These are phyloP conservation scores for Nomada ruficornis DNA, from an alignment of 2,888 invertebrate species.

Conservation along the genomic window DNA sequence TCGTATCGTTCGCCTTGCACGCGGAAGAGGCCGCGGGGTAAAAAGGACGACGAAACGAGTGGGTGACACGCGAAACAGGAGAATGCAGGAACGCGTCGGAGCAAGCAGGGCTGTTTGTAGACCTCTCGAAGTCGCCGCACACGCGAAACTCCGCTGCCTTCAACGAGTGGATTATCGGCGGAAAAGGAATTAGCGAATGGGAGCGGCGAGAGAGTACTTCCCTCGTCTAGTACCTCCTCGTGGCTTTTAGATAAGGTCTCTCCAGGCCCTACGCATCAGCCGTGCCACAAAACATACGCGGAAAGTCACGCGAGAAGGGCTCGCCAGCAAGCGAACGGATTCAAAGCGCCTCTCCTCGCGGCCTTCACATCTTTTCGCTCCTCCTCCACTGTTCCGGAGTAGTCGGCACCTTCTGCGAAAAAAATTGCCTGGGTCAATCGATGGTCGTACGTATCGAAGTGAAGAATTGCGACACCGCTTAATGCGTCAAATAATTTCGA, in stretches of 20 bases:
- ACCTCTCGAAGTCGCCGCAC: slow-evolving; percentile 66
- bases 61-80: slow-evolving; percentile 24
- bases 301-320: slow-evolving; percentile 45
- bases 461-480: too few relatives aligned
- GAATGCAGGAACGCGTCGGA: slow-evolving; percentile 42
- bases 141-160: slow-evolving; percentile 63
- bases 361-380: slow-evolving; percentile 2
- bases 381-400: neutral
- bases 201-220: slow-evolving; percentile 70
- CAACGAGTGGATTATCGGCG: slow-evolving; percentile 71
- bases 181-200: slow-evolving; percentile 74
- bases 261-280: slow-evolving; percentile 65
- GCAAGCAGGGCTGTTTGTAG: slow-evolving; percentile 66
- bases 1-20: neutral
- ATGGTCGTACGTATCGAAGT: too few relatives aligned
- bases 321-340: neutral
- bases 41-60: slow-evolving; percentile 5
- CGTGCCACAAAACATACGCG: slow-evolving; percentile 60
- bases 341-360: slow-evolving; percentile 12
- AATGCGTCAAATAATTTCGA: too few relatives aligned
- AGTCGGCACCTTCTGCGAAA: neutral
- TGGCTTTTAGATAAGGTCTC: slow-evolving; percentile 74
- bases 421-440: neutral
- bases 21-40: neutral
- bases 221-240: slow-evolving; percentile 71